Base-by-base conservation (phyloP, 2,888 invertebrate genomes). In the Epiblema foenella region DNA sequence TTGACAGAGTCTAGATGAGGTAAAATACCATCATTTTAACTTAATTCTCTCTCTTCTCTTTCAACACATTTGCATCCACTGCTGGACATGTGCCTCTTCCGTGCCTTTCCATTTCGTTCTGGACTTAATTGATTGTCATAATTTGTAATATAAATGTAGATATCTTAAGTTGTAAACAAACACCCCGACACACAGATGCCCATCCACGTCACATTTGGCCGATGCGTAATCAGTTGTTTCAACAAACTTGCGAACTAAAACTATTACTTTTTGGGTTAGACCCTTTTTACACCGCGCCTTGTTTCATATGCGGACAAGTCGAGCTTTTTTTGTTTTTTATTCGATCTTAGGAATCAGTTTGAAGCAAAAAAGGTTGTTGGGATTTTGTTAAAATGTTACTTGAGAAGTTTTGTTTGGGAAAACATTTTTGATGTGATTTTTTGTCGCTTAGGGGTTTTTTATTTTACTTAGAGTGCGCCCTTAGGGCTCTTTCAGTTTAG, bases 211-310 rank as follows among this genome's bases (percentile, higher is more conserved):
- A 64, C 71, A 54, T 67, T 49, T 67, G 29, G 46, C 9, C 24
- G 42, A n/a, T 2, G 33, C 37, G 60, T 57, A 66, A 73, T 60
- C 65, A 59, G 68, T 33, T 68, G 62, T 73, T 74, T 68, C n/a
- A 42, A 57, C 59, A 64, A 73, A 59, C 68, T 73, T 73, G 51
- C 63, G 57, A 52, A 72, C 75, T 73, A 57, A 73, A 72, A 73
- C 73, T 72, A 72, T 75, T 73, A 73, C 64, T 69, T 73, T 75
- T 73, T 33, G 69, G 69, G 69, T 60, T 72, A 46, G 64, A 65
- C 70, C 72, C 60, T 74, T 74, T 74, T 52, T 60, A 37, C 67
- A 59, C 20, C 58, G 60, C 20, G 46, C 67, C 46, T 29, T 51
- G 37, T 60, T 67, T 52, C 52, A 67, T 54, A 70, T 60, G 65